Conservation (phyloP, 92 coral and sea anemone species). For the Scolanthus callimorphus region DNA sequence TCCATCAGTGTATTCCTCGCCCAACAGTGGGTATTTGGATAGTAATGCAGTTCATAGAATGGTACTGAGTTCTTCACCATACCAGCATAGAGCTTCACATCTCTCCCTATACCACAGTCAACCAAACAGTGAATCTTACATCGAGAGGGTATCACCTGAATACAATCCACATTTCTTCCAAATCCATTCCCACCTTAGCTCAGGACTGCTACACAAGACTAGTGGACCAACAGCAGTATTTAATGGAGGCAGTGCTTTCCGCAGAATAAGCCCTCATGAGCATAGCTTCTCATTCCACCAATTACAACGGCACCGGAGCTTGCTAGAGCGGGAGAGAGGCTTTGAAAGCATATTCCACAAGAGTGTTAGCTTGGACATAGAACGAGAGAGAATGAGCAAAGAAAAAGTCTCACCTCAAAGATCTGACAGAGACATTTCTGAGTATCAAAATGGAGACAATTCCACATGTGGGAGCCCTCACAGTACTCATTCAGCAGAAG, state of each 20-base stretch:
- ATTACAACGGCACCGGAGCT: conserved; percentile 69
- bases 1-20: conserved; percentile 76
- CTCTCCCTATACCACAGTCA: conserved; percentile 69
- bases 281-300: conserved; percentile 82
- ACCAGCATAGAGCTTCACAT: conserved; percentile 77
- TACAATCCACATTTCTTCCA: conserved; percentile 72
- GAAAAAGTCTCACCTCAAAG: conserved; percentile 60
- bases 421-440: conserved; percentile 50
- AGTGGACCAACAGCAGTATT: conserved; percentile 71
- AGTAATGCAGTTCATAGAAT: conserved; percentile 81
- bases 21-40: conserved; percentile 75
- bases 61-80: conserved; percentile 78
- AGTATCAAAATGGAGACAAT: conserved; percentile 25
- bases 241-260: conserved; percentile 83
- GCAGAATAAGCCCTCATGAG: conserved; percentile 71
- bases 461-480: conserved; percentile 59
- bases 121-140: conserved; percentile 61
- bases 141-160: conserved; percentile 81
- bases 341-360: conserved; percentile 61
- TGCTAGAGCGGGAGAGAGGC: conserved; percentile 65
- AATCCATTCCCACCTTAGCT: conserved; percentile 72
- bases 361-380: conserved; percentile 45
- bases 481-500: conserved; percentile 48
- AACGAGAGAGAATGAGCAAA: conserved; percentile 46
- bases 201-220: conserved; percentile 70